phyloP scores from a whole-genome alignment of 2,113 vertebrate genomes.

The Amia ocellicauda region DNA sequence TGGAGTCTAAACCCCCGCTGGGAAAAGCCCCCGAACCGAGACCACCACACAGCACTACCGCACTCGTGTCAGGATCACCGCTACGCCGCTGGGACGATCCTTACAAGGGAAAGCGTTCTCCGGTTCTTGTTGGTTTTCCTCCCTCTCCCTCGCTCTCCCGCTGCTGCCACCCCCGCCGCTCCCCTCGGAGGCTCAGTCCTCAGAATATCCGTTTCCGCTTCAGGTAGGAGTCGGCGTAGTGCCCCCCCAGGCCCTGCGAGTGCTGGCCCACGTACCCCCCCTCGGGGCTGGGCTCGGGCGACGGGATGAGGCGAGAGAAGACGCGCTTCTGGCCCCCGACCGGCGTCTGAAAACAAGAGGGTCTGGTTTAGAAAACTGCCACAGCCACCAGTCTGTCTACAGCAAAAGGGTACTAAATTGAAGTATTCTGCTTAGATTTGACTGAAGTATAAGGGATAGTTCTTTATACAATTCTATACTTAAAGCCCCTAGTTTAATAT shows the following conservation, averaged over 20 bases:
- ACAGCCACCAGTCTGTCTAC: background rate
- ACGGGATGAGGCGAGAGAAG: conserved; percentile 86
- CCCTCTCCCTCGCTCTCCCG: no score
- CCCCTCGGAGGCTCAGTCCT: conserved; percentile 17
- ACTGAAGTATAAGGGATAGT: no score
- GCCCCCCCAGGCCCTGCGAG: conserved; percentile 87
- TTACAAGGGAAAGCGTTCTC: no score
- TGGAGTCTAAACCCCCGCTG: conserved; percentile 25
- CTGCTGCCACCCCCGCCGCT: background rate
- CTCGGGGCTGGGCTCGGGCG: conserved; percentile 86
- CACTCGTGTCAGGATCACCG: conserved; percentile 13
- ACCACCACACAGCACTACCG: conserved; percentile 21
- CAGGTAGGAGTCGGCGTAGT: conserved; percentile 91
- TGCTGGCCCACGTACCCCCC: conserved; percentile 88
- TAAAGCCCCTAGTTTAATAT: no score
- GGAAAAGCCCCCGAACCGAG: conserved; percentile 16
- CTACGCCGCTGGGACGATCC: background rate
- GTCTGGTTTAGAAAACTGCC: background rate
- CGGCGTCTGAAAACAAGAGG: conserved; percentile 66
- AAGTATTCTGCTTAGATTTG: no score
- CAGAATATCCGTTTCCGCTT: conserved; percentile 90
- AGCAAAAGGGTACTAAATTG: background rate
- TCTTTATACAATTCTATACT: no score
- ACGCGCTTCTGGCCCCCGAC: conserved; percentile 80
- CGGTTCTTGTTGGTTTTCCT: no score